Evolutionary conservation across 92 coral and sea anemone species (phyloP).

Genomic region (Phenganax stokvisi): DNA sequence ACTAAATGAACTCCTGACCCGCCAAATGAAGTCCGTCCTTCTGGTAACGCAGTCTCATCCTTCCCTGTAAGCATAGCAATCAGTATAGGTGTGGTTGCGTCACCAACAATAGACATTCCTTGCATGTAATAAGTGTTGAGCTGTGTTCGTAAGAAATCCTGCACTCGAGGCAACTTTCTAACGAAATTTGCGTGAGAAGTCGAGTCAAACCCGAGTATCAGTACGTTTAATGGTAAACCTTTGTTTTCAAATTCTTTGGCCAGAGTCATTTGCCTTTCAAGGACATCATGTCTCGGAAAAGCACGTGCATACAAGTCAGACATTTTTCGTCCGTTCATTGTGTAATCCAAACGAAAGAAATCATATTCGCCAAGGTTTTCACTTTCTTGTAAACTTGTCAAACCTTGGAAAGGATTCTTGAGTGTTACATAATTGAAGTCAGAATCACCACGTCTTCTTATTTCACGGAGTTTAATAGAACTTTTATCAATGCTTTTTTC

Average conservation of each 20-base stretch:
- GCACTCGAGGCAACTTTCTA: conserved; percentile 68
- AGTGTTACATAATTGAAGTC: not conserved
- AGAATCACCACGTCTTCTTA: conserved; percentile 51
- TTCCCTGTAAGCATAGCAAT: conserved; percentile 86
- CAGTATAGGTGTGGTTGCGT: conserved; percentile 85
- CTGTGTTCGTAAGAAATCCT: conserved; percentile 51
- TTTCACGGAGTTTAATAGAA: conserved; percentile 49
- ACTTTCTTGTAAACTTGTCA: conserved; percentile 12
- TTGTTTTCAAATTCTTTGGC: not conserved
- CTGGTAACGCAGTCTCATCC: conserved; percentile 60
- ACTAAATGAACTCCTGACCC: conserved; percentile 24
- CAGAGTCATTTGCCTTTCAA: conserved; percentile 10
- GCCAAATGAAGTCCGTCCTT: conserved; percentile 58
- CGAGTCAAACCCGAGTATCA: conserved; percentile 73
- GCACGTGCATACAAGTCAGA: conserved; percentile 23
- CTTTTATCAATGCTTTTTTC: conserved; percentile 16
- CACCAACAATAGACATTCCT: conserved; percentile 77
- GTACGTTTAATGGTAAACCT: conserved; percentile 51
- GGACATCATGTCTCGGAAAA: not conserved
- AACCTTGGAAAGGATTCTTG: conserved; percentile 17
- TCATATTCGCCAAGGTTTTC: conserved; percentile 52
- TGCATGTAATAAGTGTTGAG: conserved; percentile 58
- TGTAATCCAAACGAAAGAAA: conserved; percentile 56
- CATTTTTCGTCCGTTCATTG: not conserved
- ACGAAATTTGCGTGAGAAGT: conserved; percentile 68